Conservation (phyloP, 37 sponge, comb jelly and placozoan species). For the Diacarnus erythraeanus region DNA sequence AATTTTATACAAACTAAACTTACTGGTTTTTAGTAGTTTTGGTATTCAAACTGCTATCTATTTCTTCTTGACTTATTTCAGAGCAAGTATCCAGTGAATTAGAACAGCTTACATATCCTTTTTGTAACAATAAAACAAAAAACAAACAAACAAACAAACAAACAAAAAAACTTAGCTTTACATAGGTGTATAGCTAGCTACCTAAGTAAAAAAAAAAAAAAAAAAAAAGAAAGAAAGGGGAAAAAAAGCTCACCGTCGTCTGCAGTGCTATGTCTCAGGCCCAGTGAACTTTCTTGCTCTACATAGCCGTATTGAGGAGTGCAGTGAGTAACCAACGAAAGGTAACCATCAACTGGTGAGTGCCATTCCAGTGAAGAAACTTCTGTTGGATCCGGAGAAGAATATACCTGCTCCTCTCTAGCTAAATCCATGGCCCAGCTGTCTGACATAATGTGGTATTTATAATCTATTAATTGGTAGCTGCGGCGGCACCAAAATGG, state of each 20-base stretch:
- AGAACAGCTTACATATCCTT: not conserved
- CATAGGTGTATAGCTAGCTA: too few species aligned
- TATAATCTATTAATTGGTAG: not conserved
- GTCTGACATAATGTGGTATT: constrained; percentile 1
- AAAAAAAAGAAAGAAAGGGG: too few species aligned
- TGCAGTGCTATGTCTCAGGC: not conserved
- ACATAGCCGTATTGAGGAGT: not conserved
- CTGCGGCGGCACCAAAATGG: too few species aligned
- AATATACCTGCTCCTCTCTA: not conserved
- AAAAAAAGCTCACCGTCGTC: not conserved
- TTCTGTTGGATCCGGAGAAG: not conserved
- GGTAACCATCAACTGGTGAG: not conserved
- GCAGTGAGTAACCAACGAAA: not conserved
- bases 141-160: too few species aligned
- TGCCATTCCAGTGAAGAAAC: not conserved
- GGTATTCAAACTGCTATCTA: too few species aligned
- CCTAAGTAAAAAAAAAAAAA: too few species aligned
- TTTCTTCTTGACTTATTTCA: not conserved
- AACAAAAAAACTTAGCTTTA: too few species aligned
- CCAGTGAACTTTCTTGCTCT: not conserved
- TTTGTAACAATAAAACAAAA: not conserved
- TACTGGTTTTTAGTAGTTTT: too few species aligned
- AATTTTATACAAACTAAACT: too few species aligned
- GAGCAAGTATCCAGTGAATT: not conserved
- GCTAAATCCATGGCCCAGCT: not conserved